phyloP scores from a whole-genome alignment of 2,113 vertebrate genomes.

The Nematolebias whitei region DNA sequence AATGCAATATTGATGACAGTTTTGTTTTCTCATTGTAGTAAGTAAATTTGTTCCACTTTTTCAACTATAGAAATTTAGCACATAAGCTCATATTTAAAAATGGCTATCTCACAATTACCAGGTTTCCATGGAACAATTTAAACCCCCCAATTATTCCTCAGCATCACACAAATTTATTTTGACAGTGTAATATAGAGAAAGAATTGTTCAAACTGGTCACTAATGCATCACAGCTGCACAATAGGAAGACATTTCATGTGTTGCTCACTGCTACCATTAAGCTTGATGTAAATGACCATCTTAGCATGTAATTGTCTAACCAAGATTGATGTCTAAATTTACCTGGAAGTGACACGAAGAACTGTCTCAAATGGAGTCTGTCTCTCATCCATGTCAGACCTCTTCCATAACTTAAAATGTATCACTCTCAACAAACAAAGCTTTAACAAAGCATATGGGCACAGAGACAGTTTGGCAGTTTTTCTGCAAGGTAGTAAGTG shows the following conservation, averaged over 20 bases:
- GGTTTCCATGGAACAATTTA: not conserved
- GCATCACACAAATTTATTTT: slow-evolving; percentile 17
- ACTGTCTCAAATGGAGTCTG: slow-evolving; percentile 20
- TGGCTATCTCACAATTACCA: not conserved
- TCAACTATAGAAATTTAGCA: not conserved
- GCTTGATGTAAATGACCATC: slow-evolving; percentile 45
- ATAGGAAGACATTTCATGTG: not conserved
- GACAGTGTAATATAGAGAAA: slow-evolving; percentile 31
- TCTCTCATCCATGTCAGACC: slow-evolving; percentile 23
- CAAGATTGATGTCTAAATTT: slow-evolving; percentile 69
- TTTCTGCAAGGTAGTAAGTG: slow-evolving; percentile 68
- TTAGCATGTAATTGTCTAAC: slow-evolving; percentile 60
- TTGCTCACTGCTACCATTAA: slow-evolving; percentile 39
- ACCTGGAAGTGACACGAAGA: slow-evolving; percentile 12
- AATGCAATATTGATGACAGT: too few relatives aligned
- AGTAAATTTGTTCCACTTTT: too few relatives aligned
- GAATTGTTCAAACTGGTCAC: slow-evolving; percentile 28
- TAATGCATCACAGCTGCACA: slow-evolving; percentile 38
- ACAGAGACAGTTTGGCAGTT: slow-evolving; percentile 68
- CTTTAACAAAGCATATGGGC: slow-evolving; percentile 72
- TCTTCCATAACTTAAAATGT: slow-evolving; percentile 1
- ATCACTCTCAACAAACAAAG: slow-evolving; percentile 35
- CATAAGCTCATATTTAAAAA: not conserved
- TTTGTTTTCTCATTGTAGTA: too few relatives aligned
- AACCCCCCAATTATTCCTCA: not conserved